Percentiles rank a stretch among this genome's conserved stretches.
Conservation (phyloP, 2,113 vertebrate species). For the Xyliphius kryptos region DNA sequence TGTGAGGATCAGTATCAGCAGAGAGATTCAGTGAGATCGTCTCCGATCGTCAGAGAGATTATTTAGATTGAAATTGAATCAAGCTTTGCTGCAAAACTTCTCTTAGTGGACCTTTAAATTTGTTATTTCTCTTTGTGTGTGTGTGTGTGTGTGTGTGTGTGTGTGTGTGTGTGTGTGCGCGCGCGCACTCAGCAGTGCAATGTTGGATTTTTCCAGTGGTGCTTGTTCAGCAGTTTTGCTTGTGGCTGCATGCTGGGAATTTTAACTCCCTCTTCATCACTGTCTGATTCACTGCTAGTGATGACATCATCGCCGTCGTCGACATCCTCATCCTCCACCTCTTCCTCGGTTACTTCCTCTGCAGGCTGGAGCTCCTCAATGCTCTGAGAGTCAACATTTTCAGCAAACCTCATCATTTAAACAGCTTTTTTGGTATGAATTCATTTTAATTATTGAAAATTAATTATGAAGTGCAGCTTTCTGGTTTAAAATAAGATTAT, state of each 20-base stretch:
- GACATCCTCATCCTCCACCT: conserved; percentile 70
- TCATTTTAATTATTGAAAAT: too few relatives aligned
- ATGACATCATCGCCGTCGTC: conserved; percentile 72
- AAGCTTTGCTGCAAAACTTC: not conserved
- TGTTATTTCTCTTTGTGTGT: conserved; percentile 2
- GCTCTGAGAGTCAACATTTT: conserved; percentile 60
- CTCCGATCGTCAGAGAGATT: too few relatives aligned
- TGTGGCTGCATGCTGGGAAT: conserved; percentile 64
- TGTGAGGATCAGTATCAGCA: too few relatives aligned
- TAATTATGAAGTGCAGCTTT: too few relatives aligned
- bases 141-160: conserved; percentile 33
- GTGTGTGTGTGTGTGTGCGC: conserved; percentile 18
- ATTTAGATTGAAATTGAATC: too few relatives aligned
- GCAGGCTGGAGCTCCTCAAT: conserved; percentile 65
- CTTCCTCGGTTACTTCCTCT: conserved; percentile 78
- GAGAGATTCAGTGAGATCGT: too few relatives aligned
- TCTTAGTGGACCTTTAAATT: not conserved
- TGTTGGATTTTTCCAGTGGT: conserved; percentile 82
- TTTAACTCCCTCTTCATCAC: conserved; percentile 71
- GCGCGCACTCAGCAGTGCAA: conserved; percentile 70
- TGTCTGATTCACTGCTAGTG: conserved; percentile 84
- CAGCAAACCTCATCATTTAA: too few relatives aligned
- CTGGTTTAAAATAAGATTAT: too few relatives aligned
- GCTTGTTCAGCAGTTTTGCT: conserved; percentile 68
- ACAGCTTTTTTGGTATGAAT: too few relatives aligned